phyloP scores from a whole-genome alignment of 2,888 invertebrate species.

The Cosmia pyralina region DNA sequence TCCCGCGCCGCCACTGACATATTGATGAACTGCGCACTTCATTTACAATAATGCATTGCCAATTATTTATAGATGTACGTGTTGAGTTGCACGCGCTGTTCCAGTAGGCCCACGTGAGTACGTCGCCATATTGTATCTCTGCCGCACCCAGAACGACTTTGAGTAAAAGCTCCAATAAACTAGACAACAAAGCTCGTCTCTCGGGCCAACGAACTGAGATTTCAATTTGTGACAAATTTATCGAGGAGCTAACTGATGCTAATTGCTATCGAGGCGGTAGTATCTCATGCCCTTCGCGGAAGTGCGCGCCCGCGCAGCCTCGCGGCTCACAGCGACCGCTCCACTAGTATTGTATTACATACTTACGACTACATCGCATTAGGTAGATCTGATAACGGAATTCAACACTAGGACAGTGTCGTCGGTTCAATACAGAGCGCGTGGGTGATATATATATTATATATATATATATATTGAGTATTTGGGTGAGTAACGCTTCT shows the following conservation, averaged over 20 bases:
- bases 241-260: slow-evolving; percentile 72
- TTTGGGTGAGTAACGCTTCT: too few species aligned
- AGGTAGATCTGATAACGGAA: slow-evolving; percentile 49
- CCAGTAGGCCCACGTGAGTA: slow-evolving; percentile 35
- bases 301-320: slow-evolving; percentile 52
- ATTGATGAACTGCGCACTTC: slow-evolving; percentile 76
- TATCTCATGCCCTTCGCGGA: slow-evolving; percentile 73
- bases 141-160: slow-evolving; percentile 65
- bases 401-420: slow-evolving; percentile 59
- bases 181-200: slow-evolving; percentile 65
- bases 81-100: slow-evolving; percentile 24
- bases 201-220: slow-evolving; percentile 74
- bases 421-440: slow-evolving; percentile 48
- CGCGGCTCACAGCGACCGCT: slow-evolving; percentile 23
- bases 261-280: slow-evolving; percentile 65
- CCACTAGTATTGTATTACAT: slow-evolving; percentile 10
- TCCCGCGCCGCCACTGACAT: slow-evolving; percentile 66
- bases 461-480: too few species aligned
- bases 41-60: slow-evolving; percentile 73
- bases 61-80: slow-evolving; percentile 71
- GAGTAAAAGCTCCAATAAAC: slow-evolving; percentile 64
- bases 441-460: too few species aligned
- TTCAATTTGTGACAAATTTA: slow-evolving; percentile 79
- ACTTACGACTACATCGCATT: slow-evolving; percentile 34
- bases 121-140: slow-evolving; percentile 24